phyloP scores from a whole-genome alignment of 2,113 vertebrate species.

The Xiphophorus hellerii region DNA sequence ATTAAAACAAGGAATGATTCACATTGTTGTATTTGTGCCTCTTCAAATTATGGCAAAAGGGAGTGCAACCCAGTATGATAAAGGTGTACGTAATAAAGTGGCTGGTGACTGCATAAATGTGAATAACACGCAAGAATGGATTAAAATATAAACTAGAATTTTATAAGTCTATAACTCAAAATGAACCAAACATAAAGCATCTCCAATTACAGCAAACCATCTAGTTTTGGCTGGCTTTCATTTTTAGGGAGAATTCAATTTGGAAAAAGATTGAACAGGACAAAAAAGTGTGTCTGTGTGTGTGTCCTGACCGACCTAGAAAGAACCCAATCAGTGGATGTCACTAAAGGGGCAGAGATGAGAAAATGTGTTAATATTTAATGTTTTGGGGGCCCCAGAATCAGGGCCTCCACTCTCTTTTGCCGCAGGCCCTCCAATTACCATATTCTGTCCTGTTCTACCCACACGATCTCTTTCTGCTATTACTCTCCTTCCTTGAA shows the following conservation, averaged over 20 bases:
- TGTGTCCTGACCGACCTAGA: constrained; percentile 50
- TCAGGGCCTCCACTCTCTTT: constrained; percentile 46
- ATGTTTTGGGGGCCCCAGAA: constrained; percentile 68
- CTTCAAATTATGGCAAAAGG: background rate
- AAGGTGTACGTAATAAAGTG: background rate
- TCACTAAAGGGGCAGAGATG: constrained; percentile 77
- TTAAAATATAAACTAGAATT: constrained; percentile 70
- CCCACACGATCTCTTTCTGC: constrained; percentile 19
- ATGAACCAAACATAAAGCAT: constrained; percentile 55
- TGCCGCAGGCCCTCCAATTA: constrained; percentile 77
- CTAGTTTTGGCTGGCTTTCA: constrained; percentile 61
- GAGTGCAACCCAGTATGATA: background rate
- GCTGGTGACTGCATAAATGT: background rate
- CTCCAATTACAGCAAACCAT: constrained; percentile 59
- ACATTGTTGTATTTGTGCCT: background rate
- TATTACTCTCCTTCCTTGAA: constrained; percentile 43
- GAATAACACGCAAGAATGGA: constrained; percentile 36
- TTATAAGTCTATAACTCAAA: constrained; percentile 72
- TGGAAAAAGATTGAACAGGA: constrained; percentile 25
- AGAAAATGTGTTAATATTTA: constrained; percentile 83
- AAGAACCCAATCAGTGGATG: constrained; percentile 77
- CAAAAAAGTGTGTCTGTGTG: constrained; percentile 24
- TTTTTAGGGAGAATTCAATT: constrained; percentile 72
- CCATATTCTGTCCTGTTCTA: constrained; percentile 59
- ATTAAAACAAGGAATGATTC: background rate